Evolutionary conservation across 1,140 invertebrate species (phyloP), one percentile per base, ranked within the genome.

Genomic region (Manduca sexta): DNA sequence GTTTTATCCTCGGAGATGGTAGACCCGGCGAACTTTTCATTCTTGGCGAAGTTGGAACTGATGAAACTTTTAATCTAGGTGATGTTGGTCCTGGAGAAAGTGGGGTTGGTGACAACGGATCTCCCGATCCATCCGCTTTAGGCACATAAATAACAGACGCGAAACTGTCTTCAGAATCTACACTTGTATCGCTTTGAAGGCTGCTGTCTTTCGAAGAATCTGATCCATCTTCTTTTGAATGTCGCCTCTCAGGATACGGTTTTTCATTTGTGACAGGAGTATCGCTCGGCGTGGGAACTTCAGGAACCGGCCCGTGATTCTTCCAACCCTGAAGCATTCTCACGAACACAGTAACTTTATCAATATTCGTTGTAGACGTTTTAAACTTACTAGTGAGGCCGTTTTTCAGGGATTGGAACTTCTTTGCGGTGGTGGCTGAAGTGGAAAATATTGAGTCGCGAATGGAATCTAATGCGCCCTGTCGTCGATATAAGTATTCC

Each of bases 131-230:
- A 34, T 89, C 75, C 21, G 88, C 85, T 76, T 89, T 87, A 34
- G 94, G 94, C 57, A 96, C 92, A 68, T 92, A 96, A 65, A 97
- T 97, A 6, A 97, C 95, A 39, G 94, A 96, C 26, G 94, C 94
- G 72, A 96, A 95, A 81, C 94, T 95, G 62, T 97, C 95, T 81
- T 97, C 95, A 1, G 94, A 96, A 76, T 97, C 95, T 2, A 97
- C 92, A 80, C 95, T 96, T 0, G 95, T 97, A 64, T 97, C 95
- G 77, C 94, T 96, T 74, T 97, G 95, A 38, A 97, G 87, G 75
- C 95, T 96, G 68, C 93, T 95, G 68, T 97, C 94, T 84, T 97
- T 97, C 1, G 94, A 95, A 0, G 94, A 95, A 70, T 97, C 95
- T 0, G 95, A 96, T 5, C 94, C 94, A 56, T 96, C 95, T 75